These are phyloP conservation scores for Diarsia mendica DNA, from an alignment of 2,888 invertebrate genomes.

Conservation along the genomic window DNA sequence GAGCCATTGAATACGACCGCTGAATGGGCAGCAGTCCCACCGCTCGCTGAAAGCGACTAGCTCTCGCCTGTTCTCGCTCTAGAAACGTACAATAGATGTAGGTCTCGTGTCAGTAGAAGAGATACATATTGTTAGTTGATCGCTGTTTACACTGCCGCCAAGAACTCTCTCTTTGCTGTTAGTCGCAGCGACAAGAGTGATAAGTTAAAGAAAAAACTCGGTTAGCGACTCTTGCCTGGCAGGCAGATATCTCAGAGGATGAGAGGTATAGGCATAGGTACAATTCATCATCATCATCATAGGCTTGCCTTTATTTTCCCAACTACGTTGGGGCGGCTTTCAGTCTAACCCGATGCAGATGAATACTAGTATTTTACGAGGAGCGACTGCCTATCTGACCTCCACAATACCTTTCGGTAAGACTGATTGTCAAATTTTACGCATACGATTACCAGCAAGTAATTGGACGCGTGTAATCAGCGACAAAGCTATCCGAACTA, in stretches of 20 bases:
- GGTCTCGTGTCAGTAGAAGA: neutral
- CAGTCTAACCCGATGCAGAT: too few relatives aligned
- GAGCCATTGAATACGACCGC: slow-evolving; percentile 51
- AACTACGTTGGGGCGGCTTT: too few relatives aligned
- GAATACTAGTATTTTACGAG: too few relatives aligned
- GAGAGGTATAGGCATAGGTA: too few relatives aligned
- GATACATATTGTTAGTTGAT: neutral
- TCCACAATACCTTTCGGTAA: too few relatives aligned
- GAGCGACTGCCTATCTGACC: too few relatives aligned
- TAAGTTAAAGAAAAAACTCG: neutral
- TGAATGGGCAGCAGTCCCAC: neutral
- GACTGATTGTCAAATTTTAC: too few relatives aligned
- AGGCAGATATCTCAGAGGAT: neutral
- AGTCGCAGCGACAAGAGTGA: neutral
- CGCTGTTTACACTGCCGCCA: neutral
- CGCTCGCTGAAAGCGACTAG: neutral
- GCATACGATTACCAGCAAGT: neutral
- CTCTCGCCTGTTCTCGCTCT: neutral
- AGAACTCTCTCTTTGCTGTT: neutral
- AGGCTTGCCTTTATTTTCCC: too few relatives aligned
- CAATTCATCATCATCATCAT: too few relatives aligned
- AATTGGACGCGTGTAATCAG: neutral
- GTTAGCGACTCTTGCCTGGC: neutral
- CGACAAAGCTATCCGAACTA: neutral
- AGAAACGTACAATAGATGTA: neutral